Evolutionary conservation across 2,888 invertebrate species (phyloP).

Genomic region (Metallyticus violacea): DNA sequence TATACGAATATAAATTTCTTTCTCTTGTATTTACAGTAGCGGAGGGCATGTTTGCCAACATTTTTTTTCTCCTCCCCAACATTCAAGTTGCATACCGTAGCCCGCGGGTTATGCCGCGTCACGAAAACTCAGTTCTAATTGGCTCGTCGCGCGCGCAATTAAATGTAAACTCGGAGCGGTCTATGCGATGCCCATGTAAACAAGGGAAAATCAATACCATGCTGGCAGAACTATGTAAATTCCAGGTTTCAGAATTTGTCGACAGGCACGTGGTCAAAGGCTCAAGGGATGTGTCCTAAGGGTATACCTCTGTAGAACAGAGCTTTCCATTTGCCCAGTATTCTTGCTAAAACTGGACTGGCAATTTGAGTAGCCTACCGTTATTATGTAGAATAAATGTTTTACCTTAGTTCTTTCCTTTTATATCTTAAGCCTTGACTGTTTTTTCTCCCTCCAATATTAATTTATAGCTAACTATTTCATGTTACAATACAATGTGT

Average conservation of each 20-base stretch:
- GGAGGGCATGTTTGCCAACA: background rate
- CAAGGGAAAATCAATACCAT: background rate
- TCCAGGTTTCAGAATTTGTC: background rate
- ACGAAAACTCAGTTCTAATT: background rate
- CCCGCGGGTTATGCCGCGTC: background rate
- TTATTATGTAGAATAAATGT: too few relatives aligned
- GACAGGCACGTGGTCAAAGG: background rate
- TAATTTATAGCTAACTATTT: too few relatives aligned
- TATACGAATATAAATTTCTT: background rate
- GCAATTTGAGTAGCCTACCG: background rate
- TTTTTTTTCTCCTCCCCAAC: background rate
- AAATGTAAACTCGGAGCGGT: background rate
- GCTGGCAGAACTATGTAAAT: background rate
- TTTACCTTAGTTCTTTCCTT: too few relatives aligned
- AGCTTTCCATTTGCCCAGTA: background rate
- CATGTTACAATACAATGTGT: too few relatives aligned
- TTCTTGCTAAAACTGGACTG: background rate
- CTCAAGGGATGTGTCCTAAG: background rate
- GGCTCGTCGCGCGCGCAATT: background rate
- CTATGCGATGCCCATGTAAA: too few relatives aligned
- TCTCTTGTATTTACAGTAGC: background rate
- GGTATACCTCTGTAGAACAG: background rate
- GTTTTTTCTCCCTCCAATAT: too few relatives aligned
- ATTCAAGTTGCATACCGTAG: background rate
- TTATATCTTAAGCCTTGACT: too few relatives aligned